Percentiles rank a stretch among this genome's conserved stretches.
Conservation (phyloP, 2,888 invertebrate species). For the Halocaridina rubra region DNA sequence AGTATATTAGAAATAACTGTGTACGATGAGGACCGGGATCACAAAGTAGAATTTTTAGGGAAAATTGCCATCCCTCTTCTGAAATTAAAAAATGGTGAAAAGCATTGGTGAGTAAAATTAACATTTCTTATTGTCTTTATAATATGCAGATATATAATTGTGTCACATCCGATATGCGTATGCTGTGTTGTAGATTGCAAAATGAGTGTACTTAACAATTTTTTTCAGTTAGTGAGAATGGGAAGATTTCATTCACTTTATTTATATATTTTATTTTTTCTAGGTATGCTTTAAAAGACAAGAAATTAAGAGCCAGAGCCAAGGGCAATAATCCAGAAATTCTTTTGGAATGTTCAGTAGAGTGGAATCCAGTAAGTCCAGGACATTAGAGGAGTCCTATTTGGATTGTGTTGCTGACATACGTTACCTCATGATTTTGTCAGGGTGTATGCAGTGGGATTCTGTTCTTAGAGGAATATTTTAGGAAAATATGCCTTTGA, state of each 20-base stretch:
- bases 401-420: too few relatives aligned
- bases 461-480: too few relatives aligned
- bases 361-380: conserved; percentile 86
- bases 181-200: too few relatives aligned
- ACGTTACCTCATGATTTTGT: too few relatives aligned
- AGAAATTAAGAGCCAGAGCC: conserved; percentile 88
- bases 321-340: conserved; percentile 93
- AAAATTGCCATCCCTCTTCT: conserved; percentile 89
- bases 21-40: conserved; percentile 97
- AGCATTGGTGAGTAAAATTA: conserved; percentile 68
- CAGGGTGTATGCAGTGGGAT: too few relatives aligned
- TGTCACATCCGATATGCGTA: too few relatives aligned
- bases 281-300: conserved; percentile 95
- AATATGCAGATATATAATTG: too few relatives aligned
- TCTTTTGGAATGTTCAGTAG: conserved; percentile 87
- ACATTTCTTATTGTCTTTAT: too few relatives aligned
- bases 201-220: too few relatives aligned
- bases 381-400: too few relatives aligned
- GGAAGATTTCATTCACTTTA: not conserved
- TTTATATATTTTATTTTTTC: not conserved
- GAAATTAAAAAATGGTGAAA: conserved; percentile 85
- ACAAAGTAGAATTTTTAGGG: conserved; percentile 97
- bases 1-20: conserved; percentile 94
- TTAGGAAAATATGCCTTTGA: too few relatives aligned
- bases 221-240: too few relatives aligned